phyloP scores from a whole-genome alignment of 1,140 invertebrate genomes.

The Zaprionus ornatus region DNA sequence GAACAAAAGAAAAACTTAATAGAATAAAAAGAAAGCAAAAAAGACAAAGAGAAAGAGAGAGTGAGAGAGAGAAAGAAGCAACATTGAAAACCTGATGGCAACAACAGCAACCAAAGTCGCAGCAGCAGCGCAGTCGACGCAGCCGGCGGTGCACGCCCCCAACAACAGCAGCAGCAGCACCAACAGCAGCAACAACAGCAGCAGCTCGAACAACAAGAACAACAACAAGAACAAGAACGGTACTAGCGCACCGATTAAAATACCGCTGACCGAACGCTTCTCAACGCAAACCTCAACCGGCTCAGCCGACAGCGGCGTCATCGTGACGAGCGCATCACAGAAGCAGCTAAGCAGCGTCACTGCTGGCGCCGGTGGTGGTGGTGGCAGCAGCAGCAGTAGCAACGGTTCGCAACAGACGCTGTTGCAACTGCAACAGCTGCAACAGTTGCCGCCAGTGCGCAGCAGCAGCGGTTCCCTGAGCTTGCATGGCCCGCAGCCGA shows the following conservation, averaged over 20 bases:
- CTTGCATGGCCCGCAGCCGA: slow-evolving; percentile 59
- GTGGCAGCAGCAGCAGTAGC: slow-evolving; percentile 14
- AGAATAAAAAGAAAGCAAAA: slow-evolving; percentile 2
- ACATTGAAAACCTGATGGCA: slow-evolving; percentile 74
- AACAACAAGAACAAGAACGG: slow-evolving; percentile 24
- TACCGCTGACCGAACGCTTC: slow-evolving; percentile 73
- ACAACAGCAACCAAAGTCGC: slow-evolving; percentile 60
- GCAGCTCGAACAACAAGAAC: not conserved
- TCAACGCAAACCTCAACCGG: slow-evolving; percentile 78
- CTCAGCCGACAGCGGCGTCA: slow-evolving; percentile 75
- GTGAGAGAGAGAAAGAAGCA: slow-evolving; percentile 22
- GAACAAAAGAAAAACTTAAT: not conserved
- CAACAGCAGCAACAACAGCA: slow-evolving; percentile 35
- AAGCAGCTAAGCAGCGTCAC: slow-evolving; percentile 43
- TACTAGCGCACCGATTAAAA: slow-evolving; percentile 72
- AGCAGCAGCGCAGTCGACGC: slow-evolving; percentile 39
- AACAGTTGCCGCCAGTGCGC: slow-evolving; percentile 60
- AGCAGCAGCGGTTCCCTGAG: slow-evolving; percentile 76
- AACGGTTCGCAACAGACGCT: slow-evolving; percentile 60
- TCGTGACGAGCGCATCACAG: slow-evolving; percentile 57
- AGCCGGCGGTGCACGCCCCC: slow-evolving; percentile 17
- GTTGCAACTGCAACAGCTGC: slow-evolving; percentile 52
- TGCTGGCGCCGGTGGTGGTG: not conserved
- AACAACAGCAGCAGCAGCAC: slow-evolving; percentile 25
- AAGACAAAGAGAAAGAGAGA: slow-evolving; percentile 12